A percentile compares a stretch with the other conserved stretches of the same genome.
Conservation (phyloP, 2,113 vertebrate genomes). For the Formicarius rufipectus region DNA sequence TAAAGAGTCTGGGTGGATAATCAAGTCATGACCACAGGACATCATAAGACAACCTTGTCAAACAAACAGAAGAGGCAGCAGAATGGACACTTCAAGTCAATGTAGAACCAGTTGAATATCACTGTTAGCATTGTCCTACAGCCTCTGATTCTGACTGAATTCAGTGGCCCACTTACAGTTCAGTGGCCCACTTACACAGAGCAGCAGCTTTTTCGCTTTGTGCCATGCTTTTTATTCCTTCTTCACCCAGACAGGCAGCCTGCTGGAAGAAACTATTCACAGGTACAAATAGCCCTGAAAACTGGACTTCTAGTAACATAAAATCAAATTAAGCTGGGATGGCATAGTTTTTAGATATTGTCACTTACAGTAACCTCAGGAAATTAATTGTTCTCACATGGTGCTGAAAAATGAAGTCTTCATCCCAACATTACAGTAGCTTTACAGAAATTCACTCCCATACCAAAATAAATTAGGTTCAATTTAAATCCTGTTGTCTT, state of each 20-base stretch:
- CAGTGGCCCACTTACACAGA: not conserved
- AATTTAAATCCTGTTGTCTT: not conserved
- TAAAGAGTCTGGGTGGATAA: not conserved
- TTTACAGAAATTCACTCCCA: not conserved
- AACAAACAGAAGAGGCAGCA: not conserved
- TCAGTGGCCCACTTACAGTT: not conserved
- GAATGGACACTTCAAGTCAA: accelerated
- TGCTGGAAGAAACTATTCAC: not conserved
- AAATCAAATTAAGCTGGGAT: not conserved
- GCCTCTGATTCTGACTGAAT: not conserved
- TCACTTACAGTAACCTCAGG: not conserved
- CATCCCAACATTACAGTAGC: accelerated
- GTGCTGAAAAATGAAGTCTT: not conserved
- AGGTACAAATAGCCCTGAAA: not conserved
- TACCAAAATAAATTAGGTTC: not conserved
- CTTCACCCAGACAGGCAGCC: not conserved
- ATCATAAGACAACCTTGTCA: not conserved
- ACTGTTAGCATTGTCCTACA: not conserved
- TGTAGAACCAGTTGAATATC: not conserved
- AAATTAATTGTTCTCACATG: not conserved
- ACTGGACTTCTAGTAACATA: not conserved
- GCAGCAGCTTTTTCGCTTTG: not conserved
- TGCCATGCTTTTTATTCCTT: not conserved
- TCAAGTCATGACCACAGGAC: not conserved
- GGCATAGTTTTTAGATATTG: not conserved